These are phyloP conservation scores for Orbicella faveolata DNA, from an alignment of 64 coral and sea anemone species.

Conservation along the genomic window DNA sequence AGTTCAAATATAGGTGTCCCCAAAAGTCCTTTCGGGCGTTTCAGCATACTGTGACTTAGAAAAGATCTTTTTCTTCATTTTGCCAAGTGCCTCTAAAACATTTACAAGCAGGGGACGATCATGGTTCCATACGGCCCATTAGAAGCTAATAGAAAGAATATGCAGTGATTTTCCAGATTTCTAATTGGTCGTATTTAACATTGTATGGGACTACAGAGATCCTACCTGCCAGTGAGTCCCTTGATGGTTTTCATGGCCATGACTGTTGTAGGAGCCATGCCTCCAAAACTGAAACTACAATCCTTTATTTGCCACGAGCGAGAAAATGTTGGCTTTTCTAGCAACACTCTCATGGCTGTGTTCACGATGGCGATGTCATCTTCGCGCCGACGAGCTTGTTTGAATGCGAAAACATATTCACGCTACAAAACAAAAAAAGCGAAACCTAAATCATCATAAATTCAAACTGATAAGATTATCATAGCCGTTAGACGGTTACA, in stretches of 20 bases:
- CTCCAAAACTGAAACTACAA: slow-evolving; percentile 81
- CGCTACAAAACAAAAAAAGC: slow-evolving; percentile 23
- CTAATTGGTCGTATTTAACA: background rate
- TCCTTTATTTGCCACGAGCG: slow-evolving; percentile 64
- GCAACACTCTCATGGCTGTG: slow-evolving; percentile 75
- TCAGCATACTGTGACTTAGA: too few relatives aligned
- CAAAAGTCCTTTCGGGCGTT: too few relatives aligned
- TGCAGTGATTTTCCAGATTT: background rate
- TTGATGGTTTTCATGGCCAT: slow-evolving; percentile 91
- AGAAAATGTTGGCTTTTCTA: slow-evolving; percentile 26
- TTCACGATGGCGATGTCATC: slow-evolving; percentile 92
- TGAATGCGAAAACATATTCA: slow-evolving; percentile 82
- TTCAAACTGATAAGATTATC: too few relatives aligned
- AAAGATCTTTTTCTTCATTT: too few relatives aligned
- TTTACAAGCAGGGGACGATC: too few relatives aligned
- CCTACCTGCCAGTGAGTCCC: slow-evolving; percentile 69
- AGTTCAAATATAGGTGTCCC: too few relatives aligned
- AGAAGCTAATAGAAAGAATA: too few relatives aligned
- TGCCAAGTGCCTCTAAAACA: too few relatives aligned
- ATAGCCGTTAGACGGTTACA: too few relatives aligned
- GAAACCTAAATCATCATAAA: background rate
- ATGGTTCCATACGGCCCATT: too few relatives aligned
- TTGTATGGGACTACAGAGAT: background rate
- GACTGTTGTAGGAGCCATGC: slow-evolving; percentile 90
- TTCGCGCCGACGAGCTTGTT: slow-evolving; percentile 88